A percentile compares a stretch with the other conserved stretches of the same genome.
Evolutionary conservation across 2,113 vertebrate species (phyloP).

Genomic region (Etia nguti): DNA sequence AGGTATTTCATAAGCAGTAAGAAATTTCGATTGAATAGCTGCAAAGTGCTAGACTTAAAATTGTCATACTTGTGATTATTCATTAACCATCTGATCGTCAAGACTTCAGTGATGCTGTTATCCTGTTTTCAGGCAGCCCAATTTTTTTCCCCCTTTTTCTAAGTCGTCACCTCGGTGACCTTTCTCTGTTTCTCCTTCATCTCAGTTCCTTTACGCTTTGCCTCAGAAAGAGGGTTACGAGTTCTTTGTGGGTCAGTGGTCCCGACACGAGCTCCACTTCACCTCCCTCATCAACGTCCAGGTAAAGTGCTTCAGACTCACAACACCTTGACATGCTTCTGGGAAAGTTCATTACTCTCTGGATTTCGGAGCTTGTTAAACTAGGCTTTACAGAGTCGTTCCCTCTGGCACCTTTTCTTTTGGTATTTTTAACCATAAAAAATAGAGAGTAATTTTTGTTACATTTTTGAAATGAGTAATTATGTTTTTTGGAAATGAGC

Average conservation of each 20-base stretch:
- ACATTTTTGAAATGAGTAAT: background rate
- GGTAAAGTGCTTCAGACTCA: constrained; percentile 60
- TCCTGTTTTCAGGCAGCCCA: background rate
- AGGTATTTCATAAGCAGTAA: background rate
- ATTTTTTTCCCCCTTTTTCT: background rate
- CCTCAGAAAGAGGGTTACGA: constrained; percentile 93
- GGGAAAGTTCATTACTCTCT: background rate
- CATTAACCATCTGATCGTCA: background rate
- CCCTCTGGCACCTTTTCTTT: background rate
- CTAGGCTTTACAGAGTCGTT: background rate
- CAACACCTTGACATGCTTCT: background rate
- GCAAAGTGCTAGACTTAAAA: background rate
- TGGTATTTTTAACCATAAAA: background rate
- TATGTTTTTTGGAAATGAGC: background rate
- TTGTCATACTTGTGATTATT: background rate
- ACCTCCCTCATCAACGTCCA: constrained; percentile 94
- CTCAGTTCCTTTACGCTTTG: constrained; percentile 88
- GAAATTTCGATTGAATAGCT: background rate
- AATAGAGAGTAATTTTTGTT: background rate
- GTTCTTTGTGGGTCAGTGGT: constrained; percentile 94
- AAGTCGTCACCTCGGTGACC: background rate
- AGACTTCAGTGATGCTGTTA: background rate
- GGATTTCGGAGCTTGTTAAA: background rate
- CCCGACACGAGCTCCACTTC: constrained; percentile 86
- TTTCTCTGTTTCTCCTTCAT: background rate